A percentile compares a stretch with the other conserved stretches of the same genome.
Conservation (phyloP, 2,888 invertebrate species). For the Sepiola atlantica region DNA sequence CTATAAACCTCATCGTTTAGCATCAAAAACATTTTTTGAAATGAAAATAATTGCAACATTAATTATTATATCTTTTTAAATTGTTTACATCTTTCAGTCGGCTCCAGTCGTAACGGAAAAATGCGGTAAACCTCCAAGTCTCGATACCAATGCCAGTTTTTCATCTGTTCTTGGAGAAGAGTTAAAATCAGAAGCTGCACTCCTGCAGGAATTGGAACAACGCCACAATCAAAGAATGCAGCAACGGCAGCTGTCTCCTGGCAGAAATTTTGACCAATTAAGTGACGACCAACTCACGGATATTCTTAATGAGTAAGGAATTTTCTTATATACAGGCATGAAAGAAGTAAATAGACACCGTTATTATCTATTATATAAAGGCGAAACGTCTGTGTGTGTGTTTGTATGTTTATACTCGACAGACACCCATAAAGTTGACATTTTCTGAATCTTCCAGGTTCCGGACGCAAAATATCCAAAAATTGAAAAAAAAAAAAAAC, state of each 20-base stretch:
- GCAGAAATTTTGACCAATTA: background rate
- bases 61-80: background rate
- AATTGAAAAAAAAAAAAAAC: too few species aligned
- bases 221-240: constrained; percentile 49
- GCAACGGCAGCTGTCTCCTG: constrained; percentile 33
- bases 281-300: background rate
- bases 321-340: background rate
- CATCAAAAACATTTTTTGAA: too few species aligned
- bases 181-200: constrained; percentile 48
- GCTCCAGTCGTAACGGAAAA: background rate
- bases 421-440: too few species aligned
- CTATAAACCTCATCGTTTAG: background rate
- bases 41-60: background rate
- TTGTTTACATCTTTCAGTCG: background rate
- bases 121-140: constrained; percentile 36
- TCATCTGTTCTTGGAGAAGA: constrained; percentile 46
- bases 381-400: too few species aligned
- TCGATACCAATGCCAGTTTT: constrained; percentile 45
- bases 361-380: too few species aligned
- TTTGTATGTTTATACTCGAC: too few species aligned
- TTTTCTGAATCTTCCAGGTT: too few species aligned
- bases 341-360: too few species aligned
- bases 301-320: background rate
- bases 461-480: too few species aligned
- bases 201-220: constrained; percentile 47